A percentile compares a stretch with the other conserved stretches of the same genome.
Conservation (phyloP, 1,140 invertebrate species). For the Cydia splendana region DNA sequence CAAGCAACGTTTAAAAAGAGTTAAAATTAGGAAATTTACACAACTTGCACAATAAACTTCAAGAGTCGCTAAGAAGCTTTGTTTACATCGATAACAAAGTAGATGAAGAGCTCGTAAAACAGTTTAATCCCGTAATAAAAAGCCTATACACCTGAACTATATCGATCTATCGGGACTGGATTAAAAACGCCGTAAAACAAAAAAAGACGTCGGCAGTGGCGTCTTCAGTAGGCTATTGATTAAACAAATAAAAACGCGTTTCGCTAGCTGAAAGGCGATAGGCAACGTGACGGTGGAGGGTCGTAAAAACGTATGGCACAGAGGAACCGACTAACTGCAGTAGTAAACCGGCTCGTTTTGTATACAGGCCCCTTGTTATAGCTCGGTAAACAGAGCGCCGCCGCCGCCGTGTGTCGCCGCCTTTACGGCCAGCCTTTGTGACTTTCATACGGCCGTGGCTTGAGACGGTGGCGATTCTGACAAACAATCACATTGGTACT, state of each 20-base stretch:
- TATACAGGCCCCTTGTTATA: slow-evolving; percentile 75
- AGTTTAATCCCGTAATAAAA: slow-evolving; percentile 74
- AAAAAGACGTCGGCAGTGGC: slow-evolving; percentile 68
- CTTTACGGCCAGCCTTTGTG: slow-evolving; percentile 72
- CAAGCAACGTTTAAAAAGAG: slow-evolving; percentile 47
- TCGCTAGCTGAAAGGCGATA: slow-evolving; percentile 73
- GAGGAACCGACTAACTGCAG: slow-evolving; percentile 74
- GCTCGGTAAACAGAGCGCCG: slow-evolving; percentile 68
- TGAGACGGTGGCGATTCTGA: slow-evolving; percentile 46
- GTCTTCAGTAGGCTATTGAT: slow-evolving; percentile 75
- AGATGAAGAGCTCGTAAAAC: slow-evolving; percentile 73
- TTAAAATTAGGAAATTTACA: slow-evolving; percentile 51
- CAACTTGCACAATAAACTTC: slow-evolving; percentile 63
- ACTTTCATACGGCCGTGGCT: slow-evolving; percentile 59
- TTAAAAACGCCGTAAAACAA: slow-evolving; percentile 68
- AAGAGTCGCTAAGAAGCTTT: slow-evolving; percentile 56
- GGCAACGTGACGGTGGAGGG: slow-evolving; percentile 69
- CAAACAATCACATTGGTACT: slow-evolving; percentile 35
- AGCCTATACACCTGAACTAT: slow-evolving; percentile 67
- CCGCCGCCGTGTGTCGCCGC: slow-evolving; percentile 69
- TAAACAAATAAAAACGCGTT: slow-evolving; percentile 78
- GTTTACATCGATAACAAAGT: slow-evolving; percentile 71
- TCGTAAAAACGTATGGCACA: slow-evolving; percentile 77
- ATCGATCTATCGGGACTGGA: slow-evolving; percentile 62
- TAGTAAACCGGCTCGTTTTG: slow-evolving; percentile 74